Percentiles rank a stretch among this genome's conserved stretches.
phyloP scores from a whole-genome alignment of 2,113 vertebrate genomes.

The Pomatorhinus ruficollis region DNA sequence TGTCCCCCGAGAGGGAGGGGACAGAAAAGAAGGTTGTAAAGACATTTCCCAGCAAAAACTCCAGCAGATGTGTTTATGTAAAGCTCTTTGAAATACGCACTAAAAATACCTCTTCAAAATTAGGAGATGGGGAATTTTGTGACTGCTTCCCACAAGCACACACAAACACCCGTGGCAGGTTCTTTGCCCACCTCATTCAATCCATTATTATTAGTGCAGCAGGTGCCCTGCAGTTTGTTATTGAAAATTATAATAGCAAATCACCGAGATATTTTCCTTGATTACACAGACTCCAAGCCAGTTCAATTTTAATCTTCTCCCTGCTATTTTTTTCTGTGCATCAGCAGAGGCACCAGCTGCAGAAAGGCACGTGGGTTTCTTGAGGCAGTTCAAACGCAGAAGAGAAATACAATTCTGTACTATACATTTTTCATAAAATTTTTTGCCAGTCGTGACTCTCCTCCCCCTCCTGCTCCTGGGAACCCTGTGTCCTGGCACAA shows the following conservation, averaged over 20 bases:
- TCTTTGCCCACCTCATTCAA: conserved; percentile 50
- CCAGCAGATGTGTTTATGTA: conserved; percentile 72
- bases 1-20: neutral
- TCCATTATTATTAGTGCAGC: conserved; percentile 61
- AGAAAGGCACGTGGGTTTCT: conserved; percentile 32
- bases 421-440: neutral
- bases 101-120: conserved; percentile 77
- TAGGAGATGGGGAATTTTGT: conserved; percentile 56
- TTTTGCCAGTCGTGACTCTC: neutral
- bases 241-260: conserved; percentile 77
- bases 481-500: neutral
- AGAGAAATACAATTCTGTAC: conserved; percentile 26
- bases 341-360: conserved; percentile 75
- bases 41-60: conserved; percentile 19
- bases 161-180: conserved; percentile 42
- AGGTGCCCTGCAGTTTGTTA: conserved; percentile 73
- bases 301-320: conserved; percentile 44
- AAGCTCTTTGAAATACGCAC: conserved; percentile 61
- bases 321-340: conserved; percentile 23
- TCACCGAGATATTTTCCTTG: conserved; percentile 74
- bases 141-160: conserved; percentile 41
- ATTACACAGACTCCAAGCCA: conserved; percentile 70
- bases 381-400: conserved; percentile 6
- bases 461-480: neutral
- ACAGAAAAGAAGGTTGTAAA: conserved; percentile 11